A percentile compares a stretch with the other conserved stretches of the same genome.
These are phyloP conservation scores for Heteromurus nitidus DNA, from an alignment of 2,888 invertebrate species.

Conservation along the genomic window DNA sequence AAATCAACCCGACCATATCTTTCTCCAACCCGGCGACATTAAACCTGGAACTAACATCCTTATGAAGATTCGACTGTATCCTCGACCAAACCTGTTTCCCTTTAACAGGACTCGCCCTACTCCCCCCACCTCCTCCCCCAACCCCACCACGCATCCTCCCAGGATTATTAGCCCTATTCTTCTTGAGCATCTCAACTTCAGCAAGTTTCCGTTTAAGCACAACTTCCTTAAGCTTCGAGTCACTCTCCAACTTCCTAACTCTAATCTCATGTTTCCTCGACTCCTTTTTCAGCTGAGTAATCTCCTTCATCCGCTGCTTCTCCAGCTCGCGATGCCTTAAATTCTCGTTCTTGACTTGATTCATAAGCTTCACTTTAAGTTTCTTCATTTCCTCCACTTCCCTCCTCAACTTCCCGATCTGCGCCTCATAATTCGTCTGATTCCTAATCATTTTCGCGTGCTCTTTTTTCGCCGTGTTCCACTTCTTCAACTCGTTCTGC, in stretches of 20 bases:
- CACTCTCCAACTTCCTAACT: constrained; percentile 82
- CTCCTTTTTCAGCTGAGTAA: constrained; percentile 93
- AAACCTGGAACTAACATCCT: constrained; percentile 27
- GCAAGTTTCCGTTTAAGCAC: constrained; percentile 92
- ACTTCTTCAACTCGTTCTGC: constrained; percentile 77
- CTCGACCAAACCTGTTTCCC: constrained; percentile 38
- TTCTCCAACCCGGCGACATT: constrained; percentile 35
- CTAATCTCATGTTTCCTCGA: constrained; percentile 86
- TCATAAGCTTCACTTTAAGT: constrained; percentile 89
- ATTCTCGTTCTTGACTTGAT: constrained; percentile 94
- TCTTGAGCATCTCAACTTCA: constrained; percentile 87
- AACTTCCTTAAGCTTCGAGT: constrained; percentile 90
- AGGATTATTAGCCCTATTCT: constrained; percentile 2
- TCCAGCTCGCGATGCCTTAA: constrained; percentile 90
- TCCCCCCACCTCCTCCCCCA: neutral
- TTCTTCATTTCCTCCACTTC: constrained; percentile 89
- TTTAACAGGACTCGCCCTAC: constrained; percentile 32
- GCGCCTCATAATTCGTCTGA: constrained; percentile 86
- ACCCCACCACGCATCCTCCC: neutral
- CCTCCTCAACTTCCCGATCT: constrained; percentile 82
- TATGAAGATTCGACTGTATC: constrained; percentile 11
- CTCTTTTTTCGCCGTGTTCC: constrained; percentile 91
- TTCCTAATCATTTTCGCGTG: constrained; percentile 88
- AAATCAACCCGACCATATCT: constrained; percentile 39
- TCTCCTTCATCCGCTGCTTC: constrained; percentile 86